Conservation (phyloP, 2,113 vertebrate genomes). For the Triplophysa siluroides region DNA sequence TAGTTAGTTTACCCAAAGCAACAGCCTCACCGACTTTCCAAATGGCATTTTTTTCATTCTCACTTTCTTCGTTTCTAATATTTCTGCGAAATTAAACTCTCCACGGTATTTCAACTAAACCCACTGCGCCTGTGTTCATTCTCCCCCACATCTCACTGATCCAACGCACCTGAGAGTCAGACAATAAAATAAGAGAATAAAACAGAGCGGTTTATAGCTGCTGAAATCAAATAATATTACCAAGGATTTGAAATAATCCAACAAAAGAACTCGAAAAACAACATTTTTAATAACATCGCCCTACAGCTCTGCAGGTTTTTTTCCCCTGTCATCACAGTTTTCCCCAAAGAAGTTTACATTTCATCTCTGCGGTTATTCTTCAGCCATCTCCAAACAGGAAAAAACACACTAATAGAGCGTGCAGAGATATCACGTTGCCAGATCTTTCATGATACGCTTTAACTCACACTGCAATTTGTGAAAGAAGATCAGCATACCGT, state of each 20-base stretch:
- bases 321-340: background rate
- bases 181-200: background rate
- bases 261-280: background rate
- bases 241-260: background rate
- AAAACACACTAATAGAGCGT: background rate
- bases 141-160: background rate
- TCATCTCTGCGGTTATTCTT: background rate
- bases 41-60: background rate
- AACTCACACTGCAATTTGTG: background rate
- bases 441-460: background rate
- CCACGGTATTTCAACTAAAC: background rate
- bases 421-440: background rate
- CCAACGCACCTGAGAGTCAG: background rate
- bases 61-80: background rate
- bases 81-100: background rate
- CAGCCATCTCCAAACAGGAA: background rate
- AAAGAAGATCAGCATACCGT: background rate
- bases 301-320: background rate
- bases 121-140: background rate
- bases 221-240: background rate
- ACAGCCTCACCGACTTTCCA: background rate
- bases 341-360: background rate
- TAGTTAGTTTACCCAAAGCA: background rate
- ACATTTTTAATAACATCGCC: background rate
- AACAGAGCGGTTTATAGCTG: background rate